Evolutionary conservation across 1,140 invertebrate species (phyloP).

Genomic region (Conus betulinus): DNA sequence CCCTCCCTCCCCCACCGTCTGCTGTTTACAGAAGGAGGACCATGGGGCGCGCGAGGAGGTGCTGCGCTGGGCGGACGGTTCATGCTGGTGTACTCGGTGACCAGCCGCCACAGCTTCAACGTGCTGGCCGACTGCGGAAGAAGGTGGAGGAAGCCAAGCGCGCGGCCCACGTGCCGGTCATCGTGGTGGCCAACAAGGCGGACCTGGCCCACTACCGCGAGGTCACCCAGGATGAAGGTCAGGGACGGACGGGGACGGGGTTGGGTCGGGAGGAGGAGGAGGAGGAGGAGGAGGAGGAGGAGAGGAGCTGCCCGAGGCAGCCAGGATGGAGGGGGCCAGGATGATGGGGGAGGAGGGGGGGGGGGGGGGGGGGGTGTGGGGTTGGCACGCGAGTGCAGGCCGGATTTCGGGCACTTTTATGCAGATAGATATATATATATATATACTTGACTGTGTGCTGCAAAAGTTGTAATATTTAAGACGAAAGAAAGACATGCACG

Average conservation of each 20-base stretch:
- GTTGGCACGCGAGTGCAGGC: too few species aligned
- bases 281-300: background rate
- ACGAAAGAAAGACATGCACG: too few species aligned
- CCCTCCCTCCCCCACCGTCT: too few species aligned
- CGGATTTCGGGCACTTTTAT: too few species aligned
- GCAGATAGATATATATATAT: too few species aligned
- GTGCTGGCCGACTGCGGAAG: slow-evolving; percentile 65
- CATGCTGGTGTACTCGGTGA: slow-evolving; percentile 95
- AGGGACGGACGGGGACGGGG: background rate
- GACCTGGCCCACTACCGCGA: slow-evolving; percentile 66
- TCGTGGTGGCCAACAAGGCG: slow-evolving; percentile 66
- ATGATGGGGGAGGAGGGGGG: background rate
- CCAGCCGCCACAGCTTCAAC: slow-evolving; percentile 88
- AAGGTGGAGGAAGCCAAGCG: slow-evolving; percentile 65
- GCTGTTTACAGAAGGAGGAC: slow-evolving; percentile 53
- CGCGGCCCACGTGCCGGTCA: slow-evolving; percentile 56
- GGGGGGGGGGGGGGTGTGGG: background rate
- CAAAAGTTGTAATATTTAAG: too few species aligned
- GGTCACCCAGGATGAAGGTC: slow-evolving; percentile 65
- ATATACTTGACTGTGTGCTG: too few species aligned
- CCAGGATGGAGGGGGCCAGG: background rate
- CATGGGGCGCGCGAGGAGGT: slow-evolving; percentile 82
- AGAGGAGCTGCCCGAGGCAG: background rate
- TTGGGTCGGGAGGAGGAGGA: background rate
- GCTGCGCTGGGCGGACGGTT: slow-evolving; percentile 92